Evolutionary conservation across 2,113 vertebrate genomes (phyloP).

Genomic region (Cygnus buccinator): DNA sequence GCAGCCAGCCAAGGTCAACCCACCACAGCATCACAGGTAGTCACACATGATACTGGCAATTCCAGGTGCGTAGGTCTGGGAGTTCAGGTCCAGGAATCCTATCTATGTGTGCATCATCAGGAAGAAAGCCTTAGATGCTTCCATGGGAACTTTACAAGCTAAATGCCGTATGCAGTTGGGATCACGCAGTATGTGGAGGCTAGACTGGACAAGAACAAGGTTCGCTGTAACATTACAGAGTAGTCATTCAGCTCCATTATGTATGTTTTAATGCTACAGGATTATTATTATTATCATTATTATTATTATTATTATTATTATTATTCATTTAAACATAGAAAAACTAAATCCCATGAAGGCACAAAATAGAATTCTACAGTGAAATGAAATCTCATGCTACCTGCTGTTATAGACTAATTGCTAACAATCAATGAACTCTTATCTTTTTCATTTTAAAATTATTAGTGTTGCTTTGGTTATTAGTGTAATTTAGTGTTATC

Average conservation of each 20-base stretch:
- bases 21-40: background rate
- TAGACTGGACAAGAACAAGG: background rate
- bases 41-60: background rate
- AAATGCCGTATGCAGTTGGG: background rate
- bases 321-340: background rate
- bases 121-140: background rate
- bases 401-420: slow-evolving; percentile 63
- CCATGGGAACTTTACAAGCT: background rate
- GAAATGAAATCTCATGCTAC: slow-evolving; percentile 48
- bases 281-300: background rate
- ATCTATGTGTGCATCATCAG: background rate
- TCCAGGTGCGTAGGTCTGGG: fast-evolving
- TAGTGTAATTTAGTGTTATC: slow-evolving; percentile 38
- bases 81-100: background rate
- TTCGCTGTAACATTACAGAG: background rate
- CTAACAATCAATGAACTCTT: slow-evolving; percentile 41
- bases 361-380: background rate
- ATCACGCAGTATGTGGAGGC: background rate
- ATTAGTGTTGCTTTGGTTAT: slow-evolving; percentile 57
- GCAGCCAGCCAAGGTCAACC: background rate
- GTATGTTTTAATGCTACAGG: background rate
- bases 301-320: background rate
- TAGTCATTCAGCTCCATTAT: background rate
- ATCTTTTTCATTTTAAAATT: slow-evolving; percentile 57
- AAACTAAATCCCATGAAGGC: background rate